Conservation (phyloP, 2,797 vertebrate species). For the Tokudaia tokunoshimensis region DNA sequence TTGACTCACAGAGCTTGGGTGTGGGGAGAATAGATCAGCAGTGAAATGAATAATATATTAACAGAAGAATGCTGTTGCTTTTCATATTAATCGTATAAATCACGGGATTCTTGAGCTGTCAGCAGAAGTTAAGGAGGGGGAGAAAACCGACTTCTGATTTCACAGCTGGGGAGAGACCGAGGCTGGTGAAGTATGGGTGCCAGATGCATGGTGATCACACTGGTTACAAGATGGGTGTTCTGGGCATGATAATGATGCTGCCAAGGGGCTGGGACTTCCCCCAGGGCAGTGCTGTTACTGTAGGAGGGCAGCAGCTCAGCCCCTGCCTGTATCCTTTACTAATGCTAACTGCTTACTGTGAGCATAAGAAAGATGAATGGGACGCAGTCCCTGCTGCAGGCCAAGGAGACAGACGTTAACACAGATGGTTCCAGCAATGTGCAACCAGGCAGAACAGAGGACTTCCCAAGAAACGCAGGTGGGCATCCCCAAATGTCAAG, state of each 20-base stretch:
- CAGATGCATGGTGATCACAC: not conserved
- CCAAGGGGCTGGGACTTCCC: not conserved
- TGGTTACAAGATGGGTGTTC: not conserved
- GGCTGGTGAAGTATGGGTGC: rapidly evolving
- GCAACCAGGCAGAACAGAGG: not conserved
- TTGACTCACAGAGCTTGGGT: conserved; percentile 83
- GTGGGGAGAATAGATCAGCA: conserved; percentile 86
- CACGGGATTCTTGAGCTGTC: conserved; percentile 80
- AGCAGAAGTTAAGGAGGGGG: conserved; percentile 73
- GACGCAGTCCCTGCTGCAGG: not conserved
- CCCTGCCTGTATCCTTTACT: not conserved
- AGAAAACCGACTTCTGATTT: conserved; percentile 60
- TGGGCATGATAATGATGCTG: not conserved
- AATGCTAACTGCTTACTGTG: not conserved
- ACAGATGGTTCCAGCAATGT: not conserved
- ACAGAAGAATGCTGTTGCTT: conserved; percentile 87
- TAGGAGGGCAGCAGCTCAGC: not conserved
- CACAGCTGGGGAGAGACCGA: not conserved
- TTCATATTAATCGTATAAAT: conserved; percentile 87
- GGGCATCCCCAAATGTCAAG: not conserved
- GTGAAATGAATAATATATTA: conserved; percentile 91
- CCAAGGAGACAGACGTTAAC: not conserved
- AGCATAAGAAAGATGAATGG: not conserved
- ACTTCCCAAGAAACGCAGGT: not conserved
- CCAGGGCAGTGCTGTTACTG: not conserved